Conservation (phyloP, 2,797 vertebrate genomes). For the Neoniphon sammara region DNA sequence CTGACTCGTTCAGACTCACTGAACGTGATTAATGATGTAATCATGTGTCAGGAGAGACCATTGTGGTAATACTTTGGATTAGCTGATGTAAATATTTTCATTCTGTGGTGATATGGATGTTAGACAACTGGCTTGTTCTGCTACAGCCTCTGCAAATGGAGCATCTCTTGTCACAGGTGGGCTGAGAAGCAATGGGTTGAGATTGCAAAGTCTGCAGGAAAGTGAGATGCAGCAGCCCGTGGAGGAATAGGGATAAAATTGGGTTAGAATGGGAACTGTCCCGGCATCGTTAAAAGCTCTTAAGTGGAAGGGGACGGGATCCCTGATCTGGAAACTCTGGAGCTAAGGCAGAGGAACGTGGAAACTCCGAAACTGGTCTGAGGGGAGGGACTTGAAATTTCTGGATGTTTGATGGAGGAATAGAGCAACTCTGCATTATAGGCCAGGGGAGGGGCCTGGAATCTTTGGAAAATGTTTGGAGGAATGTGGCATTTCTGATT, state of each 20-base stretch:
- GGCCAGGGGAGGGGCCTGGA: neutral
- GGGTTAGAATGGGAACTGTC: neutral
- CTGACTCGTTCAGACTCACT: too few relatives aligned
- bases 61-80: conserved; percentile 66
- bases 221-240: neutral
- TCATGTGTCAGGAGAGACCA: conserved; percentile 67
- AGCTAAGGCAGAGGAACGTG: conserved; percentile 8
- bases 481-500: neutral
- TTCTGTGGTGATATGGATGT: conserved; percentile 59
- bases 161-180: neutral
- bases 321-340: neutral
- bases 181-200: neutral
- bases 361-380: conserved; percentile 10
- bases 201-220: neutral
- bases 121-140: conserved; percentile 62
- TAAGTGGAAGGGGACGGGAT: neutral
- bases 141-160: conserved; percentile 33
- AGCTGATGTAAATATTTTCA: conserved; percentile 70
- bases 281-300: neutral
- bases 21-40: neutral
- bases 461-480: neutral
- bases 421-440: conserved; percentile 7
- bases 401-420: conserved; percentile 8
- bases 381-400: conserved; percentile 2
- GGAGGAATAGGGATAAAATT: neutral